Base-by-base conservation (phyloP, 2,797 vertebrate genomes). In the Amniataba percoides region DNA sequence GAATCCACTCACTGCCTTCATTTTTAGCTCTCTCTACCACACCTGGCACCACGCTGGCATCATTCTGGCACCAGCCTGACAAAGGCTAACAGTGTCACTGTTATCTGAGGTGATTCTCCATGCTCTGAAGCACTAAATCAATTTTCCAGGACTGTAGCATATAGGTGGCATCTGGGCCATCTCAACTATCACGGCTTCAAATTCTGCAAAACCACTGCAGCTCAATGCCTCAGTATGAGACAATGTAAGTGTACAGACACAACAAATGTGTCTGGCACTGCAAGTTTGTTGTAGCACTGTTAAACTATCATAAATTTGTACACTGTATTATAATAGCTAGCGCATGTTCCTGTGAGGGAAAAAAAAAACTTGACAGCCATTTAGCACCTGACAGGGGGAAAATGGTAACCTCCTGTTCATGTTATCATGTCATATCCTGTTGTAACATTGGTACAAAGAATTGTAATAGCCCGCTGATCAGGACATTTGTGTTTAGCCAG, bases 71-170 rank as follows among this genome's bases (percentile, higher is more conserved):
- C 71, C 82, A 64, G 67, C 42, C 83, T 92, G 89, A 87, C 87
- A 78, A 75, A 27, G 69, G 62, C 72, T 74, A 82, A 81, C 82
- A 84, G 85, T 88, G 81, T 89, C 84, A 85, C 69, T 51, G 71
- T 85, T 91, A 92, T 92, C 84, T 53, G 81, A 88, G 84, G 78
- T 68, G 70, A 93, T 89, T 84, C 48, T 82, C 78, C 69, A n/a
- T 83, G 86, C 86, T 88, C 81, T 85, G 88, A 93, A 77, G 83
- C 81, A 84, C 81, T 27, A 55, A 93, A 93, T 92, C 87, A 74
- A 82, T 93, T 92, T 92, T 81, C 69, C 61, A 71, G 74, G 72
- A 87, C 78, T 39, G 81, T 71, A 75, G 67, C 55, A 39, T 76
- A 77, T 67, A 86, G 51, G 40, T 85, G 71, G 52, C 81, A 83